Percentiles rank a stretch among this genome's conserved stretches.
These are phyloP conservation scores for Hippocampus comes DNA, from an alignment of 2,113 vertebrate species.

Conservation along the genomic window DNA sequence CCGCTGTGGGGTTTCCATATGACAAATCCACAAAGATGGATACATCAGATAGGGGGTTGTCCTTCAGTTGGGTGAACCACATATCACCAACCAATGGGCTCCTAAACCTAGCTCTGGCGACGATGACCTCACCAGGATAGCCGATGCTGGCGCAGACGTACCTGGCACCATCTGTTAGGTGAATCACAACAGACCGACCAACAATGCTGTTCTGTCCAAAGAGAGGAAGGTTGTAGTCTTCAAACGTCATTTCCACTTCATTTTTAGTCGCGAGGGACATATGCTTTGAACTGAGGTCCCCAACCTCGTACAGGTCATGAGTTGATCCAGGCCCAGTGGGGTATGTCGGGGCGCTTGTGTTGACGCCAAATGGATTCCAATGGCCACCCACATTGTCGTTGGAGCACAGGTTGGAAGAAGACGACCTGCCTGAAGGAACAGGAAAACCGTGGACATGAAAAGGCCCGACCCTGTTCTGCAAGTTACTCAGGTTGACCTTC, in stretches of 20 bases:
- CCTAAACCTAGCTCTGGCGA: conserved; percentile 65
- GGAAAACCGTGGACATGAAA: conserved; percentile 76
- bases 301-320: conserved; percentile 72
- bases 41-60: conserved; percentile 73
- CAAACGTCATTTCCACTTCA: conserved; percentile 28
- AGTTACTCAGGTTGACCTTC: conserved; percentile 63
- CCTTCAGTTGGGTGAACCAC: conserved; percentile 66
- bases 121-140: conserved; percentile 63
- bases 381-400: conserved; percentile 72
- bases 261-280: conserved; percentile 43
- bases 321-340: conserved; percentile 61
- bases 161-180: conserved; percentile 42
- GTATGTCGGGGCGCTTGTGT: conserved; percentile 46
- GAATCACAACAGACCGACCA: conserved; percentile 76
- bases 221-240: conserved; percentile 75
- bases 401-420: conserved; percentile 54
- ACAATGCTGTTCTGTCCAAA: conserved; percentile 77
- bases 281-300: conserved; percentile 76
- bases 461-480: conserved; percentile 42
- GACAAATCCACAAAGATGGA: conserved; percentile 72
- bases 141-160: conserved; percentile 69
- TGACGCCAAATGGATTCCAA: conserved; percentile 74
- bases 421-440: conserved; percentile 51
- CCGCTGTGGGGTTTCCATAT: conserved; percentile 49
- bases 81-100: conserved; percentile 69